Evolutionary conservation across 2,113 vertebrate genomes (phyloP).

Genomic region (Menidia beryllina): DNA sequence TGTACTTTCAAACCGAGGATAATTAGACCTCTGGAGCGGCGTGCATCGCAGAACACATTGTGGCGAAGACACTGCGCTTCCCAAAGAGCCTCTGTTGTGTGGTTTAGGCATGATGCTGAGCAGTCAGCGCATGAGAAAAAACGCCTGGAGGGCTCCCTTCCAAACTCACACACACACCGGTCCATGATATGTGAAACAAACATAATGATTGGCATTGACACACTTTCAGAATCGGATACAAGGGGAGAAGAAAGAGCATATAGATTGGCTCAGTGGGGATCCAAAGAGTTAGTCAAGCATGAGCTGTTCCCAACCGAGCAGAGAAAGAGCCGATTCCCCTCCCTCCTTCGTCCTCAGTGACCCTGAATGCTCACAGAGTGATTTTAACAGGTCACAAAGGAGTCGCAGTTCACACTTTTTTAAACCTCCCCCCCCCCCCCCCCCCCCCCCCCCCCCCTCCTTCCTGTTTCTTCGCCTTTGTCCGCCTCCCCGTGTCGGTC

Average conservation of each 20-base stretch:
- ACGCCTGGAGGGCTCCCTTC: conserved; percentile 45
- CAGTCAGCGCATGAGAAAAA: conserved; percentile 48
- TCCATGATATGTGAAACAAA: conserved; percentile 68
- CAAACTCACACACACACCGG: conserved; percentile 34
- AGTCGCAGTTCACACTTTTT: conserved; percentile 69
- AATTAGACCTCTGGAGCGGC: conserved; percentile 69
- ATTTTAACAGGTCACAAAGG: conserved; percentile 71
- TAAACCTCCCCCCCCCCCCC: conserved; percentile 26
- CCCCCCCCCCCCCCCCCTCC: conserved; percentile 13
- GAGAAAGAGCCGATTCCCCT: conserved; percentile 50
- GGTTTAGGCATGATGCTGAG: conserved; percentile 55
- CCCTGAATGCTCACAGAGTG: conserved; percentile 65
- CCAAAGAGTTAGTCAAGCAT: conserved; percentile 57
- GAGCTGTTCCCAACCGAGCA: conserved; percentile 58
- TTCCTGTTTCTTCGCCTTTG: conserved; percentile 33
- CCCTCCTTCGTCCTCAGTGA: conserved; percentile 64
- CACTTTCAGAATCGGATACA: conserved; percentile 68
- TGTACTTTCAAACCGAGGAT: conserved; percentile 63
- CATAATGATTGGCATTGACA: conserved; percentile 69
- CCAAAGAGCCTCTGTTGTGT: conserved; percentile 52
- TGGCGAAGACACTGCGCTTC: conserved; percentile 49
- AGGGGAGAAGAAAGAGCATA: conserved; percentile 66
- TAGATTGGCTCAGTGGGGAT: conserved; percentile 57
- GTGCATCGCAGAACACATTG: conserved; percentile 56
- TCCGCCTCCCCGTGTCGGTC: conserved; percentile 20